Evolutionary conservation across 2,888 invertebrate genomes (phyloP).

Genomic region (Teinopalpus imperialis): DNA sequence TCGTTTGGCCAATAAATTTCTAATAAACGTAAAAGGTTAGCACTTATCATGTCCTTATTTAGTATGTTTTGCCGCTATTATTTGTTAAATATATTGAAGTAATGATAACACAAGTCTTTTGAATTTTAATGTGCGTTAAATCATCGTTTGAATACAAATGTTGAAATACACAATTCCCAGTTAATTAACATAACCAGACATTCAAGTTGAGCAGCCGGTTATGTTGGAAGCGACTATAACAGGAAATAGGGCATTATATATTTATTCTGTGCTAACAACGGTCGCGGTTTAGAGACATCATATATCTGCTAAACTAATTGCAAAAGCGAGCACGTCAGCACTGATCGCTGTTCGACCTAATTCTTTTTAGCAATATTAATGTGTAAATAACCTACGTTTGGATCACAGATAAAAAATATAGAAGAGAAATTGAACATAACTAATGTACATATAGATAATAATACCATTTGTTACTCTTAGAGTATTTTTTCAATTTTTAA

Average conservation of each 20-base stretch:
- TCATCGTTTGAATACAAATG: slow-evolving; percentile 13
- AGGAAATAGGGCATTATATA: slow-evolving; percentile 43
- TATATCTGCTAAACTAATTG: slow-evolving; percentile 33
- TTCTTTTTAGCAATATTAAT: slow-evolving; percentile 9
- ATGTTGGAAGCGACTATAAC: slow-evolving; percentile 14
- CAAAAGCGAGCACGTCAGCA: slow-evolving; percentile 1
- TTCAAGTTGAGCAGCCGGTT: slow-evolving; percentile 26
- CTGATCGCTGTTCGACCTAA: slow-evolving; percentile 1
- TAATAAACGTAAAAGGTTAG: slow-evolving; percentile 14
- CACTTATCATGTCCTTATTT: slow-evolving; percentile 12
- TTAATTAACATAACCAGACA: slow-evolving; percentile 22
- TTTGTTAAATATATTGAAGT: neutral
- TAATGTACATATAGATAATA: too few species aligned
- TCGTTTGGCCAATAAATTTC: slow-evolving; percentile 24
- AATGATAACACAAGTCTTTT: slow-evolving; percentile 3
- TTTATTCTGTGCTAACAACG: slow-evolving; percentile 39
- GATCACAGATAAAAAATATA: too few species aligned
- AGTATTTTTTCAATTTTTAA: too few species aligned
- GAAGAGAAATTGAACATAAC: too few species aligned
- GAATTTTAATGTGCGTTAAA: slow-evolving; percentile 14
- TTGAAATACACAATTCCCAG: slow-evolving; percentile 7
- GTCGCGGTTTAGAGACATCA: slow-evolving; percentile 37
- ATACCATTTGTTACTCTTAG: too few species aligned
- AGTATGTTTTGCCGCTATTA: slow-evolving; percentile 19
- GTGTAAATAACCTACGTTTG: neutral